Percentiles rank a stretch among this genome's conserved stretches.
Conservation (phyloP, 2,797 vertebrate species). For the Tachyglossus aculeatus region DNA sequence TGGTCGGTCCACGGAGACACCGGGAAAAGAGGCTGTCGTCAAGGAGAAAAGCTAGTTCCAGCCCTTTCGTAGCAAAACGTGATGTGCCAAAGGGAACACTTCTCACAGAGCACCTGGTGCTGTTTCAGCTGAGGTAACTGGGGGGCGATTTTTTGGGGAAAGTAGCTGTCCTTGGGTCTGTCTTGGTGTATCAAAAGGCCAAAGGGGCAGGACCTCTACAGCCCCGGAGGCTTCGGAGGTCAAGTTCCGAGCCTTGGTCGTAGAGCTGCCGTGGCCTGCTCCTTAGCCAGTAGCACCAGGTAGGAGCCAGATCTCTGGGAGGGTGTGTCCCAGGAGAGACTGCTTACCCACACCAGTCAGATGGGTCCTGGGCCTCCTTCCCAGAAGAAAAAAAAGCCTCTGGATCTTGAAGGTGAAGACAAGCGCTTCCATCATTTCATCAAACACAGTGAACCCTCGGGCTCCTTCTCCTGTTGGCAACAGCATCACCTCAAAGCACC, state of each 20-base stretch:
- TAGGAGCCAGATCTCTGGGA: not conserved
- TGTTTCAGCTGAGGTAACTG: too few species aligned
- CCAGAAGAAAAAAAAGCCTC: not conserved
- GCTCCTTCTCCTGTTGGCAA: too few species aligned
- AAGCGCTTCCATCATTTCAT: not conserved
- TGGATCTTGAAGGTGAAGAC: not conserved
- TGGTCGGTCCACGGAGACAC: not conserved
- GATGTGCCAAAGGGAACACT: not conserved
- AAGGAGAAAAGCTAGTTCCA: not conserved
- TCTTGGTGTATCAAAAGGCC: not conserved
- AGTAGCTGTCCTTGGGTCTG: too few species aligned
- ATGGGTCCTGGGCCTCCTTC: not conserved
- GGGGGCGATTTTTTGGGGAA: too few species aligned
- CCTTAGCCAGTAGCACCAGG: not conserved
- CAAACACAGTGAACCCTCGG: not conserved
- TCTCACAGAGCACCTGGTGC: too few species aligned
- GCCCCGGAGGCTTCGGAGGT: not conserved
- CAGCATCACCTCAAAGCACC: too few species aligned
- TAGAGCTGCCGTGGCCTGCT: not conserved
- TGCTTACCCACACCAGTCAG: not conserved
- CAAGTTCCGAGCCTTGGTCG: not conserved
- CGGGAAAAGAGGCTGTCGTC: not conserved
- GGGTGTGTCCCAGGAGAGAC: not conserved
- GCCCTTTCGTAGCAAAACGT: not conserved
- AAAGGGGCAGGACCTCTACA: not conserved